Conservation (phyloP, 2,888 invertebrate species). For the Dryomyza anilis region DNA sequence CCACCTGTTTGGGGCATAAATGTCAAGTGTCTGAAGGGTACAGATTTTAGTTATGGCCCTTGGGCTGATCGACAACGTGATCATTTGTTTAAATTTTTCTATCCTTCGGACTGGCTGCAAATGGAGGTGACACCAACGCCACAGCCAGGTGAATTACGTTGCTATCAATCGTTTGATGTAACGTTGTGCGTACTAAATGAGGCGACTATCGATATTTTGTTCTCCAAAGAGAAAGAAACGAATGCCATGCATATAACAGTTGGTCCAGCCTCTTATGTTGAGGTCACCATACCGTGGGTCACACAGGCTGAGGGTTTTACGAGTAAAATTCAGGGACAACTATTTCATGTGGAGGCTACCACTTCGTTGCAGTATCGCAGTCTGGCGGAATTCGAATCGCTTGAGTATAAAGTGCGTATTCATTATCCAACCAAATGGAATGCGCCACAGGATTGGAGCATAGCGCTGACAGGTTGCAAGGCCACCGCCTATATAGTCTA, state of each 20-base stretch:
- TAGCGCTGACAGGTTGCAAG: conserved; percentile 91
- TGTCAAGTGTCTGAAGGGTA: conserved; percentile 91
- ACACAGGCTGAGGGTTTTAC: conserved; percentile 85
- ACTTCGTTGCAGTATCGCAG: conserved; percentile 94
- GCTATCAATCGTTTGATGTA: conserved; percentile 91
- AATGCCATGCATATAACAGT: conserved; percentile 96
- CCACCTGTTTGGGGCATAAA: conserved; percentile 96
- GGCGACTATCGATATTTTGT: conserved; percentile 93
- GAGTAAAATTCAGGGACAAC: conserved; percentile 89
- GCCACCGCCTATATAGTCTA: conserved; percentile 91
- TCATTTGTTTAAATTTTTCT: conserved; percentile 94
- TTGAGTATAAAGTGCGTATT: conserved; percentile 81
- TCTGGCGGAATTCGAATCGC: conserved; percentile 90
- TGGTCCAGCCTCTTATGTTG: conserved; percentile 93
- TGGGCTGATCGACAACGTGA: conserved; percentile 99
- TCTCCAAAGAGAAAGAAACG: conserved; percentile 90
- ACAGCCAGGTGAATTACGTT: conserved; percentile 84
- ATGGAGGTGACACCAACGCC: conserved; percentile 81
- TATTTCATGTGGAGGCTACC: conserved; percentile 92
- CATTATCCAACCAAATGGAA: conserved; percentile 96
- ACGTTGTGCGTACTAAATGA: conserved; percentile 88
- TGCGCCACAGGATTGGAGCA: conserved; percentile 92
- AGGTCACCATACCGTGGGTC: conserved; percentile 95
- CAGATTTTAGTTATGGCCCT: conserved; percentile 95
- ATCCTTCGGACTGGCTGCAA: conserved; percentile 84